Percentiles rank a stretch among this genome's conserved stretches.
These are phyloP conservation scores for Tetanocera ferruginea DNA, from an alignment of 2,888 invertebrate species.

Conservation along the genomic window DNA sequence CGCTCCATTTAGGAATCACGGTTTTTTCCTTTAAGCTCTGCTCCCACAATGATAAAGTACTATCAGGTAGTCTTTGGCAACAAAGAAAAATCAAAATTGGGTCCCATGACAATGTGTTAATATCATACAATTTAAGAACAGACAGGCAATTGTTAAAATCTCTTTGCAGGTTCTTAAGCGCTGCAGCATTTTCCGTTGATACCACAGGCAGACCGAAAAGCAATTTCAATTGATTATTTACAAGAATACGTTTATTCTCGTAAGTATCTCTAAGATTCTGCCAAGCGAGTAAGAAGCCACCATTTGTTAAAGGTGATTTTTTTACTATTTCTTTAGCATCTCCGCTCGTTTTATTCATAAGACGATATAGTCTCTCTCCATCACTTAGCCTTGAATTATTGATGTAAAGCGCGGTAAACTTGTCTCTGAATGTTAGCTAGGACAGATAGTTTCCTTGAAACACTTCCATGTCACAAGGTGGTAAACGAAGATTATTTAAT, in stretches of 20 bases:
- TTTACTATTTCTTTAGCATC: too few species aligned
- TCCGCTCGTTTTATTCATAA: too few species aligned
- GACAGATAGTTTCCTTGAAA: neutral
- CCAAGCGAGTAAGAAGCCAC: too few species aligned
- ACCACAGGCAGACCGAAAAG: too few species aligned
- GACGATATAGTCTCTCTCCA: neutral
- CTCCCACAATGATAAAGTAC: neutral
- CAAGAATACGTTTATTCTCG: too few species aligned
- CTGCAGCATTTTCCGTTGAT: neutral
- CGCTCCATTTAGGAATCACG: too few species aligned
- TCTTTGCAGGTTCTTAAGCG: neutral
- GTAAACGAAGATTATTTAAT: neutral
- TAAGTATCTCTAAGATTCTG: too few species aligned
- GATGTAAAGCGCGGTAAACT: neutral
- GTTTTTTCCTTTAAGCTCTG: neutral
- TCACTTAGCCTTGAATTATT: neutral
- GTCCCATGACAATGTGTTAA: neutral
- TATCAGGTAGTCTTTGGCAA: neutral
- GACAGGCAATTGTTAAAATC: neutral
- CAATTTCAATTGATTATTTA: too few species aligned
- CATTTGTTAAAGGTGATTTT: too few species aligned
- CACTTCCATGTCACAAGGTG: too few species aligned
- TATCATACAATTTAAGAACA: too few species aligned
- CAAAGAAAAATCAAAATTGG: neutral
- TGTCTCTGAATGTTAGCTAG: too few species aligned